Conservation (phyloP, 2,888 invertebrate genomes). For the Metalampra italica region DNA sequence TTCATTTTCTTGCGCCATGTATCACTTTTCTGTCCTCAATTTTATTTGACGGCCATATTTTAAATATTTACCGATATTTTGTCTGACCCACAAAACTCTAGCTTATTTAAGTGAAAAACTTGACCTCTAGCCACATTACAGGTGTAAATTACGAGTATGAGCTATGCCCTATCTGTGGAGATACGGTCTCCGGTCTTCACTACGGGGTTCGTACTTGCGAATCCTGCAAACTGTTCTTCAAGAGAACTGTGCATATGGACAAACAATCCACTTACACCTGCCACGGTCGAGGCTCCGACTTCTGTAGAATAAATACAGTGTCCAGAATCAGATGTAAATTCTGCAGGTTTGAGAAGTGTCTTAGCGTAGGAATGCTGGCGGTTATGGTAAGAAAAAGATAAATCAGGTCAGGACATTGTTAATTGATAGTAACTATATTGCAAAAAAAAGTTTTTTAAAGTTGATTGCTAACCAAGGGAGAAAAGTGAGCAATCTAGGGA, state of each 20-base stretch:
- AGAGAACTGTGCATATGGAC: slow-evolving; percentile 35
- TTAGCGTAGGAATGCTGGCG: slow-evolving; percentile 37
- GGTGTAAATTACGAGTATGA: not conserved
- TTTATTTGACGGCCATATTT: too few relatives aligned
- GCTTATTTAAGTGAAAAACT: too few relatives aligned
- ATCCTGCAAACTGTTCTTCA: slow-evolving; percentile 54
- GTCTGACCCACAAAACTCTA: too few relatives aligned
- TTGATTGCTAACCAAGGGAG: too few relatives aligned
- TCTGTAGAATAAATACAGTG: slow-evolving; percentile 29
- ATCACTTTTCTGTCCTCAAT: too few relatives aligned
- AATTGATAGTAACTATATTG: too few relatives aligned
- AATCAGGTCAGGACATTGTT: not conserved
- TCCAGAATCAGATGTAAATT: slow-evolving; percentile 41
- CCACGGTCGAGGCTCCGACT: not conserved
- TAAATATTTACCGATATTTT: too few relatives aligned
- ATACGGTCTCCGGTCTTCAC: slow-evolving; percentile 36
- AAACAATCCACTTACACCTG: slow-evolving; percentile 38
- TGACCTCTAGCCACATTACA: not conserved
- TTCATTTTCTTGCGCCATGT: too few relatives aligned
- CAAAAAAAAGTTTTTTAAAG: too few relatives aligned
- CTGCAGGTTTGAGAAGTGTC: slow-evolving; percentile 39
- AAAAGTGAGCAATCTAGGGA: too few relatives aligned
- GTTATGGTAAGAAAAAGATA: slow-evolving; percentile 23
- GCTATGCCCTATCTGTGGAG: slow-evolving; percentile 44
- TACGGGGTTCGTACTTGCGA: slow-evolving; percentile 48